Conservation (phyloP, 2,888 invertebrate genomes). For the Andrena trimmerana region DNA sequence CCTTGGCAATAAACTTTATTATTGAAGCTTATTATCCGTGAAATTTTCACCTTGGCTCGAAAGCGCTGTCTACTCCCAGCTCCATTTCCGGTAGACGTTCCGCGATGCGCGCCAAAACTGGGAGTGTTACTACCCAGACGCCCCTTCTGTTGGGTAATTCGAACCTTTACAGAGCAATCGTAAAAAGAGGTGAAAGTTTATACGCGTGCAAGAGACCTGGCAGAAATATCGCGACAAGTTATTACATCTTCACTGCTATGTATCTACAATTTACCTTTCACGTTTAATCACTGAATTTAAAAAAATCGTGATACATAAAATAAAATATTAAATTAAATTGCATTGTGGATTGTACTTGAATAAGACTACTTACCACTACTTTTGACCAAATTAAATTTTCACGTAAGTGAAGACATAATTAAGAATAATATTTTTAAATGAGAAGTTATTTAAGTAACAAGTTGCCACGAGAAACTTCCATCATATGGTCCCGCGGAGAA, state of each 20-base stretch:
- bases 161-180: not conserved
- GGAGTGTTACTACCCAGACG: not conserved
- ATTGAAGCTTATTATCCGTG: conserved; percentile 40
- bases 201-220: not conserved
- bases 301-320: too few relatives aligned
- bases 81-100: conserved; percentile 11
- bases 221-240: not conserved
- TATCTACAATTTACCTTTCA: too few relatives aligned
- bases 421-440: too few relatives aligned
- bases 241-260: too few relatives aligned
- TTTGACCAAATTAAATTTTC: too few relatives aligned
- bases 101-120: not conserved
- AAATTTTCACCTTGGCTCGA: conserved; percentile 50
- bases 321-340: too few relatives aligned
- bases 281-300: too few relatives aligned
- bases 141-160: not conserved
- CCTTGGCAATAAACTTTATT: conserved; percentile 57
- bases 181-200: not conserved
- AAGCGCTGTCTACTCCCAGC: not conserved
- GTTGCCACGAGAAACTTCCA: not conserved
- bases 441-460: not conserved
- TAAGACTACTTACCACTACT: too few relatives aligned
- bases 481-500: not conserved
- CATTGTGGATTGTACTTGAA: too few relatives aligned
- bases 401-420: too few relatives aligned